Base-by-base conservation (phyloP, 2,888 invertebrate species). In the Pterostichus niger region DNA sequence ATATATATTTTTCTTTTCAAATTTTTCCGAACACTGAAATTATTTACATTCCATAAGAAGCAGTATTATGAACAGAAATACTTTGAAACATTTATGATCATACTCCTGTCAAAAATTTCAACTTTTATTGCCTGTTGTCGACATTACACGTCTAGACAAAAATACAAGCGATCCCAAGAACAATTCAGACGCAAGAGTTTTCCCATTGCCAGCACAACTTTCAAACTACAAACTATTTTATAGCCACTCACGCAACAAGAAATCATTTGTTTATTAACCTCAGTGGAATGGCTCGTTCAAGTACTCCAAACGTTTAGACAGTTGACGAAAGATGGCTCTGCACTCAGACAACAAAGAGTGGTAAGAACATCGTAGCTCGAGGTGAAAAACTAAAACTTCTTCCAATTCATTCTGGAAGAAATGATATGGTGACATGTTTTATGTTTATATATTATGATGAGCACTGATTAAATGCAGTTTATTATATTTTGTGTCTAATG, bases 141-240 rank as follows among this genome's bases (percentile, higher is more conserved):
- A 54, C 54, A 54, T 17, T 17, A 17, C 59, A 11, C 24, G 40
- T 40, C 64, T 40, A 56, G 56, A 56, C 56, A 56, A 56, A 56
- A 56, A 64, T 64, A 64, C 64, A 24, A 61, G 61, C 31, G 33
- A 64, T 33, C n/a, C 64, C 15, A 35, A 35, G 13, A 35, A 64
- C 11, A 64, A 64, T 64, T 31, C 59, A 11, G 17, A 59, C 24
- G 54, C 15, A 54, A 54, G 54, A 54, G 15, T 59, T 59, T 59
- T 59, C 59, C 31, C 59, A 59, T 59, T 59, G n/a, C 59, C 59
- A 54, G 59, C 11, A 31, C 5, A 31, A 59, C 59, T 59, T 59
- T 59, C 35, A 33, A 64, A 64, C 64, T 64, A 64, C 64, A 64
- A 64, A 64, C 64, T 64, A 40, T 64, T 64, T 64, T 64, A 64